Evolutionary conservation across 2,113 vertebrate species (phyloP).

Genomic region (Micromys minutus): DNA sequence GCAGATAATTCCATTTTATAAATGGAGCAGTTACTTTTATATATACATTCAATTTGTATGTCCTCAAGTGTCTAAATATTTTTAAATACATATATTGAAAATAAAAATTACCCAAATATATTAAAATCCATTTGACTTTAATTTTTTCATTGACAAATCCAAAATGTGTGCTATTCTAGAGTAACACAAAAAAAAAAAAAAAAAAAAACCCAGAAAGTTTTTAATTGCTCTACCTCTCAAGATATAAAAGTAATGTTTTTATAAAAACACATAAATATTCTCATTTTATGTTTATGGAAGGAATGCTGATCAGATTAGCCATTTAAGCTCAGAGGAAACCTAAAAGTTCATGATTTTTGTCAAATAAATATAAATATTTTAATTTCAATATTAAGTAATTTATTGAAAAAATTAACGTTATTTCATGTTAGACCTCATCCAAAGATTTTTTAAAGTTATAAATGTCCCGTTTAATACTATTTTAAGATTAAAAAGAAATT

Average conservation of each 20-base stretch:
- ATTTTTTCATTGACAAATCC: neutral
- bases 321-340: neutral
- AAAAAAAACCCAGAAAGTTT: neutral
- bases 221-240: neutral
- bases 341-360: neutral
- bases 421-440: neutral
- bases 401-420: neutral
- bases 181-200: conserved; percentile 9
- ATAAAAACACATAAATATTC: neutral
- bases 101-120: neutral
- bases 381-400: neutral
- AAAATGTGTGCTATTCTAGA: neutral
- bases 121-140: conserved; percentile 28
- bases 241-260: conserved; percentile 20
- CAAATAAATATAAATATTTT: neutral
- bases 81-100: conserved; percentile 29
- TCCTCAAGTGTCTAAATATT: neutral
- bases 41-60: neutral
- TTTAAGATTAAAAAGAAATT: neutral
- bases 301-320: neutral
- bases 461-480: no score
- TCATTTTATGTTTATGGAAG: neutral
- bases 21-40: conserved; percentile 32
- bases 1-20: conserved; percentile 54
- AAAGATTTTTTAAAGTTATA: neutral